phyloP scores from a whole-genome alignment of 2,888 invertebrate species.

The Tridacna gigas region DNA sequence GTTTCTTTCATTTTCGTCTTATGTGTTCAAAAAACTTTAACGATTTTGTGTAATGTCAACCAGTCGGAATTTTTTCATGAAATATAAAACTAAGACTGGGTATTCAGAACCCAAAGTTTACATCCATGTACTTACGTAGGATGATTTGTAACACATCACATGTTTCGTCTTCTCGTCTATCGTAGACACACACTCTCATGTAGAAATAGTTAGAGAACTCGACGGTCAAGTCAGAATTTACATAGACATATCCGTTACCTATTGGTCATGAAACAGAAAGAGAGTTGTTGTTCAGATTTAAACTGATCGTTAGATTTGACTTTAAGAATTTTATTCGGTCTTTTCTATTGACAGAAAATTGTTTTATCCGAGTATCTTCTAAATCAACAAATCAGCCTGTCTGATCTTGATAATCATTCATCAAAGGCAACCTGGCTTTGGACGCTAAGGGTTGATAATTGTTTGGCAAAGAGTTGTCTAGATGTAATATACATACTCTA shows the following conservation, averaged over 20 bases:
- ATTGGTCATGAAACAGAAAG: not conserved
- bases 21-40: too few relatives aligned
- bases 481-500: too few relatives aligned
- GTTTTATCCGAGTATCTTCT: too few relatives aligned
- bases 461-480: too few relatives aligned
- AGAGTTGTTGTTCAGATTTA: not conserved
- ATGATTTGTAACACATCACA: conserved; percentile 18
- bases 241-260: conserved; percentile 30
- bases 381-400: too few relatives aligned
- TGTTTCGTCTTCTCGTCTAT: conserved; percentile 8
- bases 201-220: conserved; percentile 32
- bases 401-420: too few relatives aligned
- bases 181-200: conserved; percentile 24
- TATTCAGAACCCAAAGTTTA: not conserved
- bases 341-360: too few relatives aligned
- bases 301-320: not conserved
- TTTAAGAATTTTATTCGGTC: not conserved
- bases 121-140: conserved; percentile 21
- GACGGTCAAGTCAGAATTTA: not conserved
- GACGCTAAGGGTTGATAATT: too few relatives aligned
- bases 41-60: too few relatives aligned
- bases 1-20: too few relatives aligned
- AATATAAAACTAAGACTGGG: not conserved
- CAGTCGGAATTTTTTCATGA: too few relatives aligned
- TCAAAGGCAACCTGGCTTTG: too few relatives aligned